Conservation (phyloP, 2,797 vertebrate species). For the Parambassis ranga region DNA sequence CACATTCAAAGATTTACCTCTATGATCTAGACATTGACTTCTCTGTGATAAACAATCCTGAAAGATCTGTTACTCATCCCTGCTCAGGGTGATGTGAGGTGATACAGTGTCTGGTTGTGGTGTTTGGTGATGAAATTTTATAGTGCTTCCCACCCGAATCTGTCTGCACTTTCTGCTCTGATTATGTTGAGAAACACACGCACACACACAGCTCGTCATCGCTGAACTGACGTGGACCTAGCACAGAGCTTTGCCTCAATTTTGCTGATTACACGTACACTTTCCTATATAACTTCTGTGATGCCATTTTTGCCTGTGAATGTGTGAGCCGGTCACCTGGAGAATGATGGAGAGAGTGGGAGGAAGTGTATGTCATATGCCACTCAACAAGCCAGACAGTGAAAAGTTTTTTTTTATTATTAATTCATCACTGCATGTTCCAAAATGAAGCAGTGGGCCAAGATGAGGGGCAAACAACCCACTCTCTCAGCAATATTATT, state of each 20-base stretch:
- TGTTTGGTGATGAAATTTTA: constrained; percentile 20
- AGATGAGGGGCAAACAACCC: constrained; percentile 63
- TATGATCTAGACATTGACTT: not conserved
- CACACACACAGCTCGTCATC: not conserved
- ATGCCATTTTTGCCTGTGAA: constrained; percentile 25
- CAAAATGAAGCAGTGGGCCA: constrained; percentile 34
- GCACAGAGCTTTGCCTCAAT: constrained; percentile 35
- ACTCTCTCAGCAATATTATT: constrained; percentile 65
- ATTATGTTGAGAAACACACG: constrained; percentile 15
- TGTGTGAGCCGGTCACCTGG: constrained; percentile 14
- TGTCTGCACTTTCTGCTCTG: constrained; percentile 11
- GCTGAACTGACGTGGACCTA: constrained; percentile 33
- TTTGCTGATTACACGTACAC: constrained; percentile 50
- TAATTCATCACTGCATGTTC: constrained; percentile 46
- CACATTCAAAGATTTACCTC: not conserved
- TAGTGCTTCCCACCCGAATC: constrained; percentile 1
- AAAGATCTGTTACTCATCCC: constrained; percentile 7
- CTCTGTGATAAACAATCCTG: constrained; percentile 13
- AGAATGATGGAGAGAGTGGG: not conserved
- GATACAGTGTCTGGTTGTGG: not conserved
- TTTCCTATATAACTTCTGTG: constrained; percentile 28
- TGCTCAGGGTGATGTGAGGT: constrained; percentile 16
- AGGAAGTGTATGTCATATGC: constrained; percentile 10
- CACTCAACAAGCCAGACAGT: constrained; percentile 34
- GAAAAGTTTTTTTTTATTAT: constrained; percentile 45